These are phyloP conservation scores for Drosophila albomicans DNA, from an alignment of 1,140 invertebrate species.

Conservation along the genomic window DNA sequence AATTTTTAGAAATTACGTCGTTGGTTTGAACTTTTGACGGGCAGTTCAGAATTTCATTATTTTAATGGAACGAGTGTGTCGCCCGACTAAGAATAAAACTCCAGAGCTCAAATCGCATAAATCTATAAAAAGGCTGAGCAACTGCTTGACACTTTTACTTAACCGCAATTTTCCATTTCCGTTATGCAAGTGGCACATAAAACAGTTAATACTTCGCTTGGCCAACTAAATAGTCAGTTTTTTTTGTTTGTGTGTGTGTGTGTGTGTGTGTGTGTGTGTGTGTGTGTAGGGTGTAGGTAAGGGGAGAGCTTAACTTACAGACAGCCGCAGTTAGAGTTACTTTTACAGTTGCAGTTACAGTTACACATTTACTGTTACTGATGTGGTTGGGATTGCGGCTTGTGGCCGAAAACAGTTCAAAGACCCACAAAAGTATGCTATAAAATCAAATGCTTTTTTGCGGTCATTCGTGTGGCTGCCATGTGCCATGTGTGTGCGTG, in stretches of 20 bases:
- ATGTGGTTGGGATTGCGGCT: slow-evolving; percentile 6
- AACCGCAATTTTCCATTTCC: slow-evolving; percentile 45
- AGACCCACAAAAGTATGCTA: slow-evolving; percentile 51
- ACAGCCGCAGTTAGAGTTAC: background rate
- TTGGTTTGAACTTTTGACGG: background rate
- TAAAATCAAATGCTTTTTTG: slow-evolving; percentile 36
- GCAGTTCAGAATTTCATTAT: slow-evolving; percentile 56
- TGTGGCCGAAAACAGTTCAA: slow-evolving; percentile 28
- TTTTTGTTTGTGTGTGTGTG: too few species aligned
- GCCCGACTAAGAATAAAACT: too few species aligned
- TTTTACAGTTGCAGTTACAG: background rate
- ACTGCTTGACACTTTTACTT: background rate
- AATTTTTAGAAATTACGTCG: background rate
- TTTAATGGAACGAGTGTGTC: slow-evolving; percentile 41
- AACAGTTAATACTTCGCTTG: background rate
- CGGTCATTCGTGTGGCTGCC: slow-evolving; percentile 27
- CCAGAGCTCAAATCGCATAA: slow-evolving; percentile 27
- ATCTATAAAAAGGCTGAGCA: slow-evolving; percentile 44
- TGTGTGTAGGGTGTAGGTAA: too few species aligned
- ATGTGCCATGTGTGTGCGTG: background rate
- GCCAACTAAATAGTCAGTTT: background rate
- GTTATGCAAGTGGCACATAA: slow-evolving; percentile 24
- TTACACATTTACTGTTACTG: slow-evolving; percentile 5
- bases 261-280: too few species aligned
- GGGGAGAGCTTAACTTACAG: too few species aligned